Evolutionary conservation across 2,113 vertebrate genomes (phyloP), one percentile per base, ranked within the genome.

Genomic region (Anolis sagrei): DNA sequence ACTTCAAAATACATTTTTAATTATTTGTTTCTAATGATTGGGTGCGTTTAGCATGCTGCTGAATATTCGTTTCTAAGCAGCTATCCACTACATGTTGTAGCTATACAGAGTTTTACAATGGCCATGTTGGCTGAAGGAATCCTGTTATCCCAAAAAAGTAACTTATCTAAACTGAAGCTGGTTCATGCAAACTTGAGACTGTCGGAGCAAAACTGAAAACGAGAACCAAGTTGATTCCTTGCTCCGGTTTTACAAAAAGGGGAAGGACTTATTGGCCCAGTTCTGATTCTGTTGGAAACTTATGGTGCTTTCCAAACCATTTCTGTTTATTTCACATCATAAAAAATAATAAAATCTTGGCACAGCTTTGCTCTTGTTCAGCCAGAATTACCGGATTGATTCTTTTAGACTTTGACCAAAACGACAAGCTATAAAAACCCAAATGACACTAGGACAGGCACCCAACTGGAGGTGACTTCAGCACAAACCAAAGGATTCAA

Each of bases 131-230:
- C 54, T 58, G 54, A 13, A 13, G 54, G 16, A 58, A 58, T 58
- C 2, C 58, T 58, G 54, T 58, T 16, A 58, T 58, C 54, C 54
- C 54, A 58, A 58, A 58, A 58, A 58, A 58, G 54, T 58, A 58
- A 58, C 54, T 16, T 58, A 14, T 58, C 54, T 58, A 58, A 14
- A 58, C 54, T 36, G 32, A 34, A 68, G 27, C 4, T 44, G 27
- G 11, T 29, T 21, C n/a, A 81, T 2, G 29, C 62, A 32, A 6
- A 1, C 0, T 16, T 1, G 34, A 1, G 7, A 64, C 36, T n/a
- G 2, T 29, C 1, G 11, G 0, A 16, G 76, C 1, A 18, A 79
- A 81, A 73, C 1, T 19, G 51, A 32, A 61, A 58, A 19, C 10
- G 3, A 34, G 80, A 66, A 25, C 13, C 7, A 9, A 73, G 49